Base-by-base conservation (phyloP, 1,140 invertebrate species). In the Drosophila saltans region DNA sequence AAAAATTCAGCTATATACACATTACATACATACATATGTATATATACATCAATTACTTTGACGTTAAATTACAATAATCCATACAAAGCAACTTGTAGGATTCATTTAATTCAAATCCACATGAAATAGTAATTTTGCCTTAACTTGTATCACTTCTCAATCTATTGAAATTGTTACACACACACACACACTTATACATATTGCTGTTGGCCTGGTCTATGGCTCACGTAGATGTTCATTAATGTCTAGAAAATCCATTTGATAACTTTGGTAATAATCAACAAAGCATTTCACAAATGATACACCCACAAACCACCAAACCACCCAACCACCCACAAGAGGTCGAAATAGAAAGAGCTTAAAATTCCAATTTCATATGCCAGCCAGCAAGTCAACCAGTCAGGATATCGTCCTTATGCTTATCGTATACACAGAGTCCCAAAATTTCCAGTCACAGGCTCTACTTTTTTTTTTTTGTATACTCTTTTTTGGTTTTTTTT, bases 221-320 rank as follows among this genome's bases (percentile, higher is more conserved):
- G 26, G n/a, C 57, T 9, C 33, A 61, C 40, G 1, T n/a, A 62
- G 43, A 43, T 39, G 39, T 81, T 69, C 59, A 72, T 85, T 72
- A 82, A 72, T 72, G 64, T 58, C 9, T 8, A 66, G 61, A 77
- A 66, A 75, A 72, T 72, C 56, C 63, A 59, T 70, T 48, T 43
- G 66, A 39, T 64, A 65, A 58, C 75, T 75, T 60, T 33, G 64
- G 55, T 64, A 71, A 81, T 78, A 86, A 85, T 86, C 75, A 75
- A 88, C 83, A 86, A 85, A 69, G 71, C 67, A 75, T 77, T 56
- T 72, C 55, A 48, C 71, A 71, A 70, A 80, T 77, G 64, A 84
- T 55, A 66, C 73, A 55, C 45, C 7, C 43, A 84, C 40, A 66
- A 16, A 16, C 16, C 16, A 16, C 16, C 16, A 16, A 16, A 16